phyloP scores from a whole-genome alignment of 2,113 vertebrate species.

The Centropus bengalensis region DNA sequence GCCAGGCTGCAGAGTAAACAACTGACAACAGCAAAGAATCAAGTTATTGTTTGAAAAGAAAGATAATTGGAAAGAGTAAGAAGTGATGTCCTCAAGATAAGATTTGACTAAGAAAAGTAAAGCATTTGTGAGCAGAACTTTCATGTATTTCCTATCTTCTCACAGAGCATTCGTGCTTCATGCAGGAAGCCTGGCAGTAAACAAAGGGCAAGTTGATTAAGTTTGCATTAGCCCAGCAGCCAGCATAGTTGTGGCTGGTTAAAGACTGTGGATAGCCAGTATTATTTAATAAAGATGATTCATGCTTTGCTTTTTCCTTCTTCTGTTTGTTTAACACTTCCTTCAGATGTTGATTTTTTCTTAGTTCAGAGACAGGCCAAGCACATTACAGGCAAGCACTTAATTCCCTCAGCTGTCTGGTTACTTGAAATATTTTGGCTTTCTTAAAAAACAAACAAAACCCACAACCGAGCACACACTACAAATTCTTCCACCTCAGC shows the following conservation, averaged over 20 bases:
- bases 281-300: neutral
- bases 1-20: neutral
- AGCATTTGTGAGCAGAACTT: neutral
- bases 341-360: neutral
- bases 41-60: neutral
- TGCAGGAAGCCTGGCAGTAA: neutral
- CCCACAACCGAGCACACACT: too few species aligned
- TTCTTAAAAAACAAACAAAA: neutral
- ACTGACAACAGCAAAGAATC: neutral
- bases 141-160: neutral
- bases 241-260: neutral
- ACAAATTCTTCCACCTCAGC: neutral
- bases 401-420: neutral
- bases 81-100: neutral
- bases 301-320: neutral
- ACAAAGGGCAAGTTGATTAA: accelerated
- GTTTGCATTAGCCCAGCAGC: neutral
- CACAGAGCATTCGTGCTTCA: neutral
- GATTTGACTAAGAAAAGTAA: neutral
- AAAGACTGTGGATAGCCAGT: neutral
- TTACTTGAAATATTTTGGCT: neutral
- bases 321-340: neutral
- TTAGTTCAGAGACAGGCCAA: neutral
- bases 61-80: neutral
- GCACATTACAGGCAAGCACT: neutral